Conservation (phyloP, 2,888 invertebrate genomes). For the Cantharis nigra region DNA sequence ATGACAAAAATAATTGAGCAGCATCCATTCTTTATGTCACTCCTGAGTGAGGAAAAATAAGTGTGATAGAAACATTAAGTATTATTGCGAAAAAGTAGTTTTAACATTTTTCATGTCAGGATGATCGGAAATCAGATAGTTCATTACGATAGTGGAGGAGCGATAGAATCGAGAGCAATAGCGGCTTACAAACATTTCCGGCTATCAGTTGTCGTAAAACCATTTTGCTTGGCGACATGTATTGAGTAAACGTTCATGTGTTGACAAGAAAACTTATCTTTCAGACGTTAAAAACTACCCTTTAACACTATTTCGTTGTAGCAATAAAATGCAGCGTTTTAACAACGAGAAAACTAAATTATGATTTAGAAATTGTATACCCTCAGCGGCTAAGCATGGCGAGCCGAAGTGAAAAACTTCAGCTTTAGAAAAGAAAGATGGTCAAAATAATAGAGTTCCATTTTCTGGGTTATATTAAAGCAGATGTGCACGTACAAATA, state of each 20-base stretch:
- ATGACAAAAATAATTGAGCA: neutral
- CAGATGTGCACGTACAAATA: neutral
- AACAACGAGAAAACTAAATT: neutral
- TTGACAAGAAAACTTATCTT: neutral
- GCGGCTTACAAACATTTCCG: constrained; percentile 9
- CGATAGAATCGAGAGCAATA: neutral
- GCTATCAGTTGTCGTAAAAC: constrained; percentile 15
- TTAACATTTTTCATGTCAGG: neutral
- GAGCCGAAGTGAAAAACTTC: neutral
- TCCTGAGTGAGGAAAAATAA: neutral
- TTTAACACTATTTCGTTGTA: neutral
- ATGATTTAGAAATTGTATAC: neutral
- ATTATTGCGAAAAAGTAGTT: neutral
- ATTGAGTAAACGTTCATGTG: neutral
- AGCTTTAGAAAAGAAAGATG: neutral
- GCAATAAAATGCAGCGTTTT: neutral
- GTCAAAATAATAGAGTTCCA: neutral
- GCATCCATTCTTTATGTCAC: neutral
- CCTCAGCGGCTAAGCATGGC: neutral
- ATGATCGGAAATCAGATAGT: neutral
- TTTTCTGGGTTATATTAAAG: neutral
- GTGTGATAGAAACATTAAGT: neutral
- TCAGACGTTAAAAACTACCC: neutral
- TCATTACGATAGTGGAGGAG: neutral
- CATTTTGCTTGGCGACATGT: constrained; percentile 7